A percentile compares a stretch with the other conserved stretches of the same genome.
phyloP scores from a whole-genome alignment of 1,140 invertebrate genomes.

The Papilio dardanus region DNA sequence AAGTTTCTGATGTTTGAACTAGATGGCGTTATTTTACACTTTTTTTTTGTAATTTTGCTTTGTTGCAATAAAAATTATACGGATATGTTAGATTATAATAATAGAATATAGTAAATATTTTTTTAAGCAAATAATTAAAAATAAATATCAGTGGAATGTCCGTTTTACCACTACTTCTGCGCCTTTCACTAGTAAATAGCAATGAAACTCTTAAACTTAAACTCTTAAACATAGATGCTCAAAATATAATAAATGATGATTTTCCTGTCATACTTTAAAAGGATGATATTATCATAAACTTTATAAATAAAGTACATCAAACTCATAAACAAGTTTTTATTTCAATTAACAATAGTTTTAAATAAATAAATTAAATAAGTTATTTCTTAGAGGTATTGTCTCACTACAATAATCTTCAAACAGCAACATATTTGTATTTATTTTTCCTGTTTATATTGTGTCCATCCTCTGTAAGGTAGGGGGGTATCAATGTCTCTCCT shows the following conservation, averaged over 20 bases:
- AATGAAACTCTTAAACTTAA: neutral
- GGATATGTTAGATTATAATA: too few species aligned
- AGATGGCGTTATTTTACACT: conserved; percentile 3
- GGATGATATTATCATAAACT: neutral
- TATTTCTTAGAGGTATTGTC: conserved; percentile 43
- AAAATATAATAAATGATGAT: neutral
- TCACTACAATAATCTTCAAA: neutral
- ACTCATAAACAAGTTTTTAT: neutral
- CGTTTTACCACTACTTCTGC: neutral
- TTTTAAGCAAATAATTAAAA: too few species aligned
- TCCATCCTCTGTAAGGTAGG: conserved; percentile 85
- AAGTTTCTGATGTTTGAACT: neutral
- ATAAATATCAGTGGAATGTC: too few species aligned
- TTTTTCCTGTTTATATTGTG: conserved; percentile 54
- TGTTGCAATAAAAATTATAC: too few species aligned
- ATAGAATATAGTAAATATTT: too few species aligned
- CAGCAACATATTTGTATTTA: conserved; percentile 25
- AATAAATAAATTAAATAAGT: conserved; percentile 40
- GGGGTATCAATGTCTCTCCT: conserved; percentile 74
- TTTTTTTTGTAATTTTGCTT: too few species aligned
- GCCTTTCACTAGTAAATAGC: neutral
- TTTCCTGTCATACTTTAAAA: too few species aligned
- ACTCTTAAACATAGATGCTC: neutral
- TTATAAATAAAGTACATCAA: neutral
- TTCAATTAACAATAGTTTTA: conserved; percentile 38